Percentiles rank a stretch among this genome's conserved stretches.
Conservation (phyloP, 2,797 vertebrate species). For the Darevskia nairensis region DNA sequence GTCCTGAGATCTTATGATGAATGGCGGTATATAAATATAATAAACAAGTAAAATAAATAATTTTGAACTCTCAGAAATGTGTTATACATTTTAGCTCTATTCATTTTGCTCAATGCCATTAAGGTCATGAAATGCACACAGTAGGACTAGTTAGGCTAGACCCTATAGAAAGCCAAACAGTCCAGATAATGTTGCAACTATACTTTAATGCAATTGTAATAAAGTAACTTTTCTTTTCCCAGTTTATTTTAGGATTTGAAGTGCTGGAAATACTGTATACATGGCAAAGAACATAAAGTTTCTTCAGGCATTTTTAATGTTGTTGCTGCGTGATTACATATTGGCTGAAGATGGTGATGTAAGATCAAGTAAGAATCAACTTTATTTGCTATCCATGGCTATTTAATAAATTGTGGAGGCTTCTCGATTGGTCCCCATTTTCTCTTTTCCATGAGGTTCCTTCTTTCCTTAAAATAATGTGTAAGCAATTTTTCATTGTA, state of each 20-base stretch:
- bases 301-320: conserved; percentile 83
- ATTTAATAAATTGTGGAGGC: conserved; percentile 15
- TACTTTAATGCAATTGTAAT: conserved; percentile 18
- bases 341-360: conserved; percentile 91
- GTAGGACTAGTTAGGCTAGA: background rate
- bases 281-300: conserved; percentile 85
- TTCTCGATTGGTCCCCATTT: background rate
- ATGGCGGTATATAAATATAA: too few species aligned
- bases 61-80: background rate
- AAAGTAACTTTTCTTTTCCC: conserved; percentile 70
- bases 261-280: conserved; percentile 75
- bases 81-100: background rate
- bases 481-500: background rate
- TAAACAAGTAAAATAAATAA: too few species aligned
- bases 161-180: background rate
- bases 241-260: conserved; percentile 84
- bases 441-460: background rate
- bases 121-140: background rate
- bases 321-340: conserved; percentile 83
- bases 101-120: background rate
- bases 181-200: conserved; percentile 19
- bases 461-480: background rate
- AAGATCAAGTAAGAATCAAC: conserved; percentile 91
- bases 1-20: too few species aligned
- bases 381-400: conserved; percentile 23